Evolutionary conservation across 1,140 invertebrate genomes (phyloP).

Genomic region (Lucilia sericata): DNA sequence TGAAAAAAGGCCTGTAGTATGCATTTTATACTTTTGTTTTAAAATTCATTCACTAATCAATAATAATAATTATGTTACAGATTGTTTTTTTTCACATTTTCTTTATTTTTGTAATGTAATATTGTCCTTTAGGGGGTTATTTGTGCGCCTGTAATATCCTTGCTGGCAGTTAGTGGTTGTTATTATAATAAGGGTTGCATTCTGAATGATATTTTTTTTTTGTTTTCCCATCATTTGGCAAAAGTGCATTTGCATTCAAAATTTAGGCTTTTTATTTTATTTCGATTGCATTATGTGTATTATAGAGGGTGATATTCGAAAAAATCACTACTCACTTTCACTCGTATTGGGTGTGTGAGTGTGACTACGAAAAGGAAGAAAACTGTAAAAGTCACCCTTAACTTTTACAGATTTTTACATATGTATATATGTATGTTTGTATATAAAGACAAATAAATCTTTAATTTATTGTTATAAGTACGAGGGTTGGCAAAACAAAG

Average conservation of each 20-base stretch:
- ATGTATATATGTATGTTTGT: no score
- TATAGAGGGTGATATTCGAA: slow-evolving; percentile 3
- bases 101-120: neutral
- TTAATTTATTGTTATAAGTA: no score
- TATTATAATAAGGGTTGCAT: neutral
- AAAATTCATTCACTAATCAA: no score
- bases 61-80: neutral
- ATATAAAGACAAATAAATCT: no score
- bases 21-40: no score
- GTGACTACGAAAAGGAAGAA: neutral
- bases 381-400: slow-evolving; percentile 19
- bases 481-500: no score
- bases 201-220: neutral
- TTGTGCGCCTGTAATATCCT: neutral
- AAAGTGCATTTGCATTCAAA: slow-evolving; percentile 9
- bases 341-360: neutral
- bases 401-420: neutral
- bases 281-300: neutral
- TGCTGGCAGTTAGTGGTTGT: neutral
- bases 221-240: neutral
- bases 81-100: neutral
- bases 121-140: neutral
- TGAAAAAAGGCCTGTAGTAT: no score
- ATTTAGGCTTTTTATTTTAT: neutral
- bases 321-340: slow-evolving; percentile 2